These are phyloP conservation scores for Ethmia dodecea DNA, from an alignment of 2,888 invertebrate species.

Conservation along the genomic window DNA sequence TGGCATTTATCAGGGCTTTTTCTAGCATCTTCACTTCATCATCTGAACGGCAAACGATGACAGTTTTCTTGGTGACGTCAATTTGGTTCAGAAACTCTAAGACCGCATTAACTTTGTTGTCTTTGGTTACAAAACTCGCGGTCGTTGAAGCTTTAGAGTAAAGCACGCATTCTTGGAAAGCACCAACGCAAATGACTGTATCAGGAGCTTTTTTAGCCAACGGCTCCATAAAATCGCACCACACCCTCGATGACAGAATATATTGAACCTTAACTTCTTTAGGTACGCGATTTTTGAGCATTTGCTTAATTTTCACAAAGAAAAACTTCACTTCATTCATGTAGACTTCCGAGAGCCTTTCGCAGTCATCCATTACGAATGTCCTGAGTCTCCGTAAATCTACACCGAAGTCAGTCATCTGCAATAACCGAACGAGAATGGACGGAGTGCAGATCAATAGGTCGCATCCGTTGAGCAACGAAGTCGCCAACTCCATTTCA, in stretches of 20 bases:
- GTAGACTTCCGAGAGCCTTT: slow-evolving; percentile 78
- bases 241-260: slow-evolving; percentile 78
- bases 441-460: slow-evolving; percentile 84
- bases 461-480: slow-evolving; percentile 81
- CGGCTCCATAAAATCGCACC: slow-evolving; percentile 78
- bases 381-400: slow-evolving; percentile 80
- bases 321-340: slow-evolving; percentile 57
- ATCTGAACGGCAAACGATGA: slow-evolving; percentile 79
- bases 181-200: slow-evolving; percentile 82
- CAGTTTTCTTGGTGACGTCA: slow-evolving; percentile 65
- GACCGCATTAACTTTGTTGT: slow-evolving; percentile 58
- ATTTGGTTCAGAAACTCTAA: slow-evolving; percentile 67
- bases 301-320: slow-evolving; percentile 54
- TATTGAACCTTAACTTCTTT: slow-evolving; percentile 74
- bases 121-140: slow-evolving; percentile 47
- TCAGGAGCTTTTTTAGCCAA: slow-evolving; percentile 75
- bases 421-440: slow-evolving; percentile 66
- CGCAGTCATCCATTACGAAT: slow-evolving; percentile 84
- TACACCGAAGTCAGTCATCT: slow-evolving; percentile 50
- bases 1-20: slow-evolving; percentile 30
- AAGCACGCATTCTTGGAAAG: slow-evolving; percentile 85
- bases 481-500: slow-evolving; percentile 44
- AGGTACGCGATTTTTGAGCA: slow-evolving; percentile 54
- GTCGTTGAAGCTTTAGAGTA: slow-evolving; percentile 77
- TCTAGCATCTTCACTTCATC: slow-evolving; percentile 71